Evolutionary conservation across 2,797 vertebrate genomes (phyloP).

Genomic region (Hyperoplus immaculatus): DNA sequence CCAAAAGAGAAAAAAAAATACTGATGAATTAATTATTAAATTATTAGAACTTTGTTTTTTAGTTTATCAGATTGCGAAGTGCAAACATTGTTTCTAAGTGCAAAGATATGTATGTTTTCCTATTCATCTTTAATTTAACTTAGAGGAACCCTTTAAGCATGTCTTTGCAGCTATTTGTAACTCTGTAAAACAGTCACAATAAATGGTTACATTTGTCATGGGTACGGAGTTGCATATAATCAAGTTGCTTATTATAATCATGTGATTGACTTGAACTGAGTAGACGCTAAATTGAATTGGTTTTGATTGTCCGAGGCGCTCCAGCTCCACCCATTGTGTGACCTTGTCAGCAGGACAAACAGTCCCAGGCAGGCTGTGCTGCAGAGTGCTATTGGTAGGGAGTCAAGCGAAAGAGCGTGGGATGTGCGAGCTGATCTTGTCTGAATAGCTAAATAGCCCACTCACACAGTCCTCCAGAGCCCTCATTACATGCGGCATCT

Average conservation of each 20-base stretch:
- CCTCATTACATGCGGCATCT: slow-evolving; percentile 84
- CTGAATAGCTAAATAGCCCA: slow-evolving; percentile 84
- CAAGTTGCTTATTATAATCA: slow-evolving; percentile 13
- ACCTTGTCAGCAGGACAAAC: slow-evolving; percentile 76
- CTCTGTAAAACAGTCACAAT: background rate
- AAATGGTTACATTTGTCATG: background rate
- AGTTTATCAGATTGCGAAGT: background rate
- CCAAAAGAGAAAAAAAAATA: background rate
- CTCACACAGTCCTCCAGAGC: slow-evolving; percentile 81
- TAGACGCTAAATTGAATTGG: slow-evolving; percentile 25
- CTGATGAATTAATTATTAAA: background rate
- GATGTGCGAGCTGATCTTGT: slow-evolving; percentile 79
- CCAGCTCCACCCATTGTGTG: slow-evolving; percentile 51
- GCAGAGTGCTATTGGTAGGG: slow-evolving; percentile 60
- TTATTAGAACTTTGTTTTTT: background rate
- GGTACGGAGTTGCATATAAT: slow-evolving; percentile 4
- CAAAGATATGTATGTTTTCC: background rate
- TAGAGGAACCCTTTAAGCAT: background rate
- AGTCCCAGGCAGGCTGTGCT: slow-evolving; percentile 54
- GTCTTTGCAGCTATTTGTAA: background rate
- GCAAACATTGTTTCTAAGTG: background rate
- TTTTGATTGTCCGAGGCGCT: slow-evolving; percentile 36
- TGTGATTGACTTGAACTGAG: slow-evolving; percentile 23
- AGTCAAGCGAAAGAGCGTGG: slow-evolving; percentile 68
- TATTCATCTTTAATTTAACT: background rate